Base-by-base conservation (phyloP, 2,113 vertebrate species). In the Tiliqua scincoides region DNA sequence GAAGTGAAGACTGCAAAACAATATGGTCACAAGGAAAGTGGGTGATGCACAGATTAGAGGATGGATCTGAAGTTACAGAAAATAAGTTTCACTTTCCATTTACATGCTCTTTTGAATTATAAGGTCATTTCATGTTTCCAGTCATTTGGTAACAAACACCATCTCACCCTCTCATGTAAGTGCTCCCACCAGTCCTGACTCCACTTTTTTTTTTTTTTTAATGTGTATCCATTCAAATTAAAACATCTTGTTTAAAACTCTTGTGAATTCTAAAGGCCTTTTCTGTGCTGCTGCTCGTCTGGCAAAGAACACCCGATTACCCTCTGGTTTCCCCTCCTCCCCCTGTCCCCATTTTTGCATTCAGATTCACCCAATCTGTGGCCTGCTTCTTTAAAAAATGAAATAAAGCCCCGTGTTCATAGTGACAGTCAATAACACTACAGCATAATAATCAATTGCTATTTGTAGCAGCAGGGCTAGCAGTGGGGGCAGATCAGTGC, bases 381-480 rank as follows among this genome's bases (percentile, higher is more conserved):
- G 87, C 78, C 1, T 94, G 94, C 95, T 95, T 95, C 96, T 95
- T 97, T 95, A 96, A 93, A 75, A 96, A 94, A 96, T 94, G 95
- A 96, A 97, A 96, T 96, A 95, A 96, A 96, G 93, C 95, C 93
- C n/a, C 91, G 93, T 91, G 92, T 94, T 96, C 95, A 23, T 92
- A 90, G 95, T 93, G 96, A 96, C 97, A 98, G 98, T 99, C 98
- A 96, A 98, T 98, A 97, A 96, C 96, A 79, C 96, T 96, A 95
- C 97, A 94, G 97, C 97, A 97, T 97, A 97, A 97, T 97, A 98
- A 99, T 99, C 98, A 97, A 99, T 99, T 96, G 97, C 97, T 97
- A 98, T 98, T 99, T 98, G 98, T 97, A 98, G 97, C 97, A 97
- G 97, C 95, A 90, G 96, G 98, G 96, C 96, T 93, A 97, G 96